A percentile compares a stretch with the other conserved stretches of the same genome.
These are phyloP conservation scores for Cheilosia vulpina DNA, from an alignment of 2,888 invertebrate species.

Conservation along the genomic window DNA sequence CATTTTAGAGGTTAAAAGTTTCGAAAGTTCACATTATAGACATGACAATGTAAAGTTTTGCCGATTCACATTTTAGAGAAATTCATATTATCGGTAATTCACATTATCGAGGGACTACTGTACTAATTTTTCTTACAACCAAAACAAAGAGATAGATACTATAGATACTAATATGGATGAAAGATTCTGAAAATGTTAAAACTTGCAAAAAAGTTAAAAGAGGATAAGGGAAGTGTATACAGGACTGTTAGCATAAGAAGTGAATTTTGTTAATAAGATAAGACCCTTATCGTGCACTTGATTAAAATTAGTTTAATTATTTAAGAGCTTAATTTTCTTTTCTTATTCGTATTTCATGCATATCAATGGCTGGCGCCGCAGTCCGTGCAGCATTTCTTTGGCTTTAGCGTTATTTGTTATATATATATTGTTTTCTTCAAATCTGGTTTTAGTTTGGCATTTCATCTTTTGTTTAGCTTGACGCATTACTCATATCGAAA, in stretches of 20 bases:
- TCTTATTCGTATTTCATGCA: conserved; percentile 59
- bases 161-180: not conserved
- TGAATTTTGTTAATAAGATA: conserved; percentile 24
- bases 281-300: conserved; percentile 49
- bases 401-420: conserved; percentile 29
- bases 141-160: not conserved
- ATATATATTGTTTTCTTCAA: conserved; percentile 43
- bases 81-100: too few relatives aligned
- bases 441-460: conserved; percentile 76
- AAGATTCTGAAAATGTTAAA: conserved; percentile 12
- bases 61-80: too few relatives aligned
- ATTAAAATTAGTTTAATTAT: conserved; percentile 1
- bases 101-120: too few relatives aligned
- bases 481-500: conserved; percentile 77
- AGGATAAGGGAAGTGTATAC: not conserved
- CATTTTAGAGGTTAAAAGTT: too few relatives aligned
- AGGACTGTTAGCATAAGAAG: conserved; percentile 7
- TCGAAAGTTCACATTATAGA: too few relatives aligned
- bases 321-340: conserved; percentile 5
- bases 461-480: conserved; percentile 63
- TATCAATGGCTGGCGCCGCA: conserved; percentile 61
- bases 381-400: conserved; percentile 64
- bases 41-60: too few relatives aligned
- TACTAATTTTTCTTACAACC: not conserved
- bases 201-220: not conserved